phyloP scores from a whole-genome alignment of 2,888 invertebrate species.

The Geophilus truncorum region DNA sequence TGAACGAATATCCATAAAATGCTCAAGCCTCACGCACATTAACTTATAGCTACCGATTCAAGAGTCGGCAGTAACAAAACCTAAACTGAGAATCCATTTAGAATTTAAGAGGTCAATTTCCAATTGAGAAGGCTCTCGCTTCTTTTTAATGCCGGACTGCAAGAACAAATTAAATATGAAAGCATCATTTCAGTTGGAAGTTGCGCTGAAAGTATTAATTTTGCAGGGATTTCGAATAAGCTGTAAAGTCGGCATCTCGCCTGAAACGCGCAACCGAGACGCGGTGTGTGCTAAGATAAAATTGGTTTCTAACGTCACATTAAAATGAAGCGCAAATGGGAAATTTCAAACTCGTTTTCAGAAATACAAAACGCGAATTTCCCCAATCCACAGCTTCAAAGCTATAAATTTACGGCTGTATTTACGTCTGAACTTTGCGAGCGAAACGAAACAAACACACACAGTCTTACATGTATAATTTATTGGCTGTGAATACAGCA shows the following conservation, averaged over 20 bases:
- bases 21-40: background rate
- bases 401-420: too few relatives aligned
- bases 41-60: background rate
- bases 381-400: too few relatives aligned
- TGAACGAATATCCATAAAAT: background rate
- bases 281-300: too few relatives aligned
- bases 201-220: background rate
- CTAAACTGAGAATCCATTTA: background rate
- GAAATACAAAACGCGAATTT: too few relatives aligned
- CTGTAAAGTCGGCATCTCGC: background rate
- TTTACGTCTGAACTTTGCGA: too few relatives aligned
- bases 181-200: background rate
- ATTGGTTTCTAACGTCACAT: too few relatives aligned
- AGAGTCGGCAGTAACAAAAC: background rate
- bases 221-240: background rate
- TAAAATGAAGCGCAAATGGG: too few relatives aligned
- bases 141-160: background rate
- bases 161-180: background rate
- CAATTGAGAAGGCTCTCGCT: background rate
- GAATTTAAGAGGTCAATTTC: background rate
- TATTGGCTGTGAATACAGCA: too few relatives aligned
- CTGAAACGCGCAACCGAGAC: too few relatives aligned
- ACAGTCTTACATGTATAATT: too few relatives aligned
- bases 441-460: too few relatives aligned
- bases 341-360: too few relatives aligned